Conservation (phyloP, 2,888 invertebrate genomes). For the Allophyes oxyacanthae region DNA sequence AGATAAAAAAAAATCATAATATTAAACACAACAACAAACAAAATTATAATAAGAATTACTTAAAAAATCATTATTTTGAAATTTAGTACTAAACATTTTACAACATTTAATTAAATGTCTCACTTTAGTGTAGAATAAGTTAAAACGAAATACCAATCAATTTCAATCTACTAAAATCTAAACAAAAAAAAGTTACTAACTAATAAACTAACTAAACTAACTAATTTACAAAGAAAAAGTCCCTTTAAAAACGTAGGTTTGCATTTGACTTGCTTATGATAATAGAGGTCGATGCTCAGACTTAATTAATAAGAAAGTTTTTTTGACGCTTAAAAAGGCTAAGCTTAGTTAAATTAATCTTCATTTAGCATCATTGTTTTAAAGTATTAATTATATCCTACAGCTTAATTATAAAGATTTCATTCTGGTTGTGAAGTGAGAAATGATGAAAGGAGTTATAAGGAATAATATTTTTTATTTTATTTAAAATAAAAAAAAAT, state of each 20-base stretch:
- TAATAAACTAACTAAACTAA: no score
- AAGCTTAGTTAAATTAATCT: slow-evolving; percentile 38
- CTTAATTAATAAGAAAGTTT: slow-evolving; percentile 43
- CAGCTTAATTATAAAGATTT: slow-evolving; percentile 2
- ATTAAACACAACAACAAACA: no score
- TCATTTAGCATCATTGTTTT: slow-evolving; percentile 20
- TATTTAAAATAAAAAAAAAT: no score
- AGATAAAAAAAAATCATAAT: no score
- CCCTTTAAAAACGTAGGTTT: no score
- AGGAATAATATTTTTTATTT: no score
- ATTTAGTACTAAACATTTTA: no score
- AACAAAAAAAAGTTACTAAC: not conserved
- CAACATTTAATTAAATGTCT: no score
- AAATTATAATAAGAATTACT: no score
- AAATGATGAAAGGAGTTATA: not conserved
- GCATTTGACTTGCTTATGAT: slow-evolving; percentile 16
- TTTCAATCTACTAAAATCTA: not conserved
- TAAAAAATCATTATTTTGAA: no score
- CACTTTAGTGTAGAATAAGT: no score
- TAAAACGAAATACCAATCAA: no score
- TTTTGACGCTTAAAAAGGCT: slow-evolving; percentile 30
- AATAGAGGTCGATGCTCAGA: slow-evolving; percentile 13
- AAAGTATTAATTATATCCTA: slow-evolving; percentile 17
- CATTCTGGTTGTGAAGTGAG: not conserved
- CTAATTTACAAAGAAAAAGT: slow-evolving; percentile 4